phyloP scores from a whole-genome alignment of 2,797 vertebrate genomes.

The Sebastes elongatus region DNA sequence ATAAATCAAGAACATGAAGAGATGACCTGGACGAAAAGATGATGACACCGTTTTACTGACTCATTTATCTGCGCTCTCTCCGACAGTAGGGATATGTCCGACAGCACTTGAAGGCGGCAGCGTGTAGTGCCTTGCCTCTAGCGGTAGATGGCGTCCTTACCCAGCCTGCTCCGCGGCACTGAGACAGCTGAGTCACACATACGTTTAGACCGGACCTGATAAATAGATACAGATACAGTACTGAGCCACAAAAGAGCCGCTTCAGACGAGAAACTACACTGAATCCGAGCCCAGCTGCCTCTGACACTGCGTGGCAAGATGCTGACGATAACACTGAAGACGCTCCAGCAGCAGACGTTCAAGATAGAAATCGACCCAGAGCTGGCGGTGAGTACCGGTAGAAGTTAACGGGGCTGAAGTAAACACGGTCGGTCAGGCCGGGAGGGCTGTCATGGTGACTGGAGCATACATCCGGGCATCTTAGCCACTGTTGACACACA shows the following conservation, averaged over 20 bases:
- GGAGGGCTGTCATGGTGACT: conserved; percentile 20
- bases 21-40: neutral
- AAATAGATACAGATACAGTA: conserved; percentile 43
- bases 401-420: conserved; percentile 67
- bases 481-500: too few species aligned
- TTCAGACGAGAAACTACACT: neutral
- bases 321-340: conserved; percentile 85
- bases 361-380: conserved; percentile 82
- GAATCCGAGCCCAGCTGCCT: neutral
- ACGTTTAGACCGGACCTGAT: conserved; percentile 31
- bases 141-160: conserved; percentile 76
- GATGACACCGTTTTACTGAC: neutral
- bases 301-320: conserved; percentile 55
- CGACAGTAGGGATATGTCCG: neutral
- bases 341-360: conserved; percentile 86
- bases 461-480: neutral
- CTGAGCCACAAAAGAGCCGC: conserved; percentile 38
- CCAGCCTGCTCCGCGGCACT: conserved; percentile 27
- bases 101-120: conserved; percentile 9
- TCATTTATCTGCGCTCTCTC: neutral
- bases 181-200: conserved; percentile 85
- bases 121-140: neutral
- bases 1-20: neutral
- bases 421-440: conserved; percentile 66
- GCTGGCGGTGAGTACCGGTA: conserved; percentile 77